A percentile compares a stretch with the other conserved stretches of the same genome.
These are phyloP conservation scores for Turdus rufiventris DNA, from an alignment of 2,113 vertebrate genomes.

Conservation along the genomic window DNA sequence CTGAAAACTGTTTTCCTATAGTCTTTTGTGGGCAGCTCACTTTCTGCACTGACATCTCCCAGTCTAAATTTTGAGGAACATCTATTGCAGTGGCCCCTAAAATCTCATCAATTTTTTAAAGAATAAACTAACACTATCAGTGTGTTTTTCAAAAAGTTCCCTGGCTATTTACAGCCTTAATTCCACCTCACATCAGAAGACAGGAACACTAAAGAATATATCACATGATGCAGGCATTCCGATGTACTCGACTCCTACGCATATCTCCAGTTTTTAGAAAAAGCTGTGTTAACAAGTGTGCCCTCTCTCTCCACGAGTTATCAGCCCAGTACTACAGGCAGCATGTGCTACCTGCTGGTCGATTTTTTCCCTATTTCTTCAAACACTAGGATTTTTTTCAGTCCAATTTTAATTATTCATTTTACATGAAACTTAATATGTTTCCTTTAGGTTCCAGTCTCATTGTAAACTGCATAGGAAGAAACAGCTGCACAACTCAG, in stretches of 20 bases:
- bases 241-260: rapidly evolving
- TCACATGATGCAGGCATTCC: not conserved
- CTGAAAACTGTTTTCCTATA: not conserved
- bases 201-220: not conserved
- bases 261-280: not conserved
- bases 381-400: not conserved
- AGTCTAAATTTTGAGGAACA: not conserved
- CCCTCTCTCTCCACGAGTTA: not conserved
- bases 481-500: not conserved
- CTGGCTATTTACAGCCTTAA: not conserved
- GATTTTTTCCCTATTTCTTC: not conserved
- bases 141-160: not conserved
- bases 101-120: not conserved
- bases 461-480: not conserved
- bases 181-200: not conserved
- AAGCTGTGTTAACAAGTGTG: not conserved
- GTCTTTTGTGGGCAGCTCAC: not conserved
- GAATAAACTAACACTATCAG: not conserved
- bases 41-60: not conserved
- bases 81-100: not conserved
- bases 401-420: not conserved
- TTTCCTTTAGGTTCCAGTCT: not conserved
- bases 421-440: not conserved
- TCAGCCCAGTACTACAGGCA: not conserved
- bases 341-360: not conserved